Evolutionary conservation across 2,797 vertebrate genomes (phyloP), one percentile per base, ranked within the genome.

Genomic region (Sandelia bainsii): DNA sequence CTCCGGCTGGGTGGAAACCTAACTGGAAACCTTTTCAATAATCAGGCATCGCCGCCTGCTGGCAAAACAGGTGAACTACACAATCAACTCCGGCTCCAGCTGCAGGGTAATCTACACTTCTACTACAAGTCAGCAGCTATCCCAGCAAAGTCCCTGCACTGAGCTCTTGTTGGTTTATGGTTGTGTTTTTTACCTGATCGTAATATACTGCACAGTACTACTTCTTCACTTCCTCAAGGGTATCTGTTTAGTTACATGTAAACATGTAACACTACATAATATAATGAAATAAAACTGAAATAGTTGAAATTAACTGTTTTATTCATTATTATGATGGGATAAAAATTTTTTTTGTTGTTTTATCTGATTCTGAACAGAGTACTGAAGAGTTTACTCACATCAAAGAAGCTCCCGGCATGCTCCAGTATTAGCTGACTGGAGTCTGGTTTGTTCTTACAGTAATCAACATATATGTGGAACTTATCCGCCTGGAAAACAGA

Each of bases 401-500:
- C 98, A 88, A 99, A 99, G 94, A 99, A 99, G 73, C 92, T 93
- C 64, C 97, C 96, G n/a, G 96, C 97, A 0, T 99, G 96, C 77
- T 99, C 98, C 93, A 99, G 92, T 73, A 99, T 97, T 58, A 99
- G 96, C 92, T 99, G 97, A 87, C 91, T 99, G 86, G 98, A 99
- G 92, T 99, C 98, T 3, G 98, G 98, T 82, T 99, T 99, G 91
- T 99, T 99, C 93, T 98, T 99, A 93, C 98, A 99, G 93, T 99
- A 99, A 75, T 96, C 96, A 79, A 99, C 98, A 75, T 99, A 99
- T 91, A 99, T 99, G 85, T 99, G 97, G 92, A 99, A 99, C 87
- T 98, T 99, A 91, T 99, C 98, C 67, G 98, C 98, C 98, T 99
- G 90, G 72, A 91, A 89, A 91, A 85, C 83, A 74, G 14, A 23